Percentiles rank a stretch among this genome's conserved stretches.
Conservation (phyloP, 2,113 vertebrate genomes). For the Menidia beryllina region DNA sequence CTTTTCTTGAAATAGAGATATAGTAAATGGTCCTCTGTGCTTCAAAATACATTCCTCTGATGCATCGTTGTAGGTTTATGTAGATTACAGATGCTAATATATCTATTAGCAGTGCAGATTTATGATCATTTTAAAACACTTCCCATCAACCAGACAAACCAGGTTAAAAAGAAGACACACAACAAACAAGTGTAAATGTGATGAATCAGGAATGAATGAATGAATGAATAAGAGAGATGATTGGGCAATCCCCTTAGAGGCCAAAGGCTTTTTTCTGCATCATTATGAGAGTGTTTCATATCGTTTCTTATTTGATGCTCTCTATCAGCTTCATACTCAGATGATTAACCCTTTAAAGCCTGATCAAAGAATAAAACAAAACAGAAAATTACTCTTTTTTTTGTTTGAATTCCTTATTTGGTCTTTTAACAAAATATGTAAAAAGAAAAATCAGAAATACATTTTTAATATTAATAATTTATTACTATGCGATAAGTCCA, state of each 20-base stretch:
- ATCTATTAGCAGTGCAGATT: constrained; percentile 5
- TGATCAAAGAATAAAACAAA: no score
- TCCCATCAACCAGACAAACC: constrained; percentile 19
- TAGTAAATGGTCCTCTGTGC: neutral
- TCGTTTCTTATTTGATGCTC: constrained; percentile 37
- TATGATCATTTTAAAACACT: constrained; percentile 10
- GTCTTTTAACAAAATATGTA: no score
- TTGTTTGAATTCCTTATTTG: no score
- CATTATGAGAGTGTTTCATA: constrained; percentile 37
- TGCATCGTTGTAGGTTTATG: neutral
- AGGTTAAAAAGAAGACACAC: constrained; percentile 48
- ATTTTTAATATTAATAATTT: no score
- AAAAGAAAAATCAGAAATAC: no score
- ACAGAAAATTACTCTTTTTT: no score
- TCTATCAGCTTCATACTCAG: constrained; percentile 28
- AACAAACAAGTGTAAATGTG: constrained; percentile 53
- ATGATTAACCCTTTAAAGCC: no score
- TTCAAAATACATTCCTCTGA: neutral
- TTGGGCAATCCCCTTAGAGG: constrained; percentile 34
- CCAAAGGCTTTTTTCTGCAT: constrained; percentile 26
- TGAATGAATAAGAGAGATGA: constrained; percentile 57
- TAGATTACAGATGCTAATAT: neutral
- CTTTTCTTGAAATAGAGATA: neutral
- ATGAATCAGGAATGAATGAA: constrained; percentile 64
- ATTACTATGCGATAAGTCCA: no score